Base-by-base conservation (phyloP, 2,797 vertebrate species). In the Orientallactaga sibirica region DNA sequence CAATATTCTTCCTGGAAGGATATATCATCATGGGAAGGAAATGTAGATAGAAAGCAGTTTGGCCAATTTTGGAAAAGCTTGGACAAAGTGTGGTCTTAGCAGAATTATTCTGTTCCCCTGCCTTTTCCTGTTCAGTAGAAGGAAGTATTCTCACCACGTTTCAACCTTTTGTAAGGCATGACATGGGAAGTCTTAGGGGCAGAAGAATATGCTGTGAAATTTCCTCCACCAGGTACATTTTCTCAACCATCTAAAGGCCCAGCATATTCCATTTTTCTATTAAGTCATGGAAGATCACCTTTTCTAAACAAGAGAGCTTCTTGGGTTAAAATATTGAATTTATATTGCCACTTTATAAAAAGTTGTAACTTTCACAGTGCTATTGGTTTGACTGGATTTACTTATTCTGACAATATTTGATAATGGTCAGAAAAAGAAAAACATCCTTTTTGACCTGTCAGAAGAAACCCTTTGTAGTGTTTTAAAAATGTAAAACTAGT, bases 371-470 rank as follows among this genome's bases (percentile, higher is more conserved):
- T 80, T 55, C 20, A 79, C 88, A 92, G 41, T 92, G 48, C 19
- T 66, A 20, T 81, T 37, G 71, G 66, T 88, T 70, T 76, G 18
- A 33, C 55, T 66, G 11, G 14, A 84, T 93, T 81, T 4, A 68
- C 66, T 75, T 91, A 70, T 74, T 90, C 81, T 48, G 48, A 48
- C 33, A 86, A 41, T 77, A 15, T 89, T 85, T 82, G 86, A 61
- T 4, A 37, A 83, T 76, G 64, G 0, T 52, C 58, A n/a, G 2
- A 55, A 79, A 41, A 66, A 52, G 86, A 71, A 78, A 62, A 24
- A 76, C 27, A 1, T 78, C 22, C 52, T 78, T 33, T 37, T 11
- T 27, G 33, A 37, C 19, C 5, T 14, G 6, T 85, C 25, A 78
- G 20, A 75, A 75, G 41, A 24, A 25, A 20, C 22, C 10, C 37